Conservation (phyloP, 2,888 invertebrate genomes). For the Microctonus hyperodae region DNA sequence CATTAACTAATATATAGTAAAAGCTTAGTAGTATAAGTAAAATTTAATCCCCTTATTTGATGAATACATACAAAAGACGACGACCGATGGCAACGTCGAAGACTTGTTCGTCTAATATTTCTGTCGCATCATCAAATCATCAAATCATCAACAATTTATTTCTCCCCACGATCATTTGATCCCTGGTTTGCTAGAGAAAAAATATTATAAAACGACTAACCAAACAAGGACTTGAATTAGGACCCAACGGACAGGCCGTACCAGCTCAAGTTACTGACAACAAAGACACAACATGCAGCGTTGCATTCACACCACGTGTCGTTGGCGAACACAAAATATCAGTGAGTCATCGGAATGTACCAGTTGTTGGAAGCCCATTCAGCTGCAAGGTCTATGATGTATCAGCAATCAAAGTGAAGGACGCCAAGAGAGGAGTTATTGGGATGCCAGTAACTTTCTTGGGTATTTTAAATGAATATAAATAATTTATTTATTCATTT, state of each 20-base stretch:
- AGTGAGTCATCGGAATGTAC: slow-evolving; percentile 81
- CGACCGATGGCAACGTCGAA: slow-evolving; percentile 5
- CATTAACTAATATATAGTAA: background rate
- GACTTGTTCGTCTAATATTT: background rate
- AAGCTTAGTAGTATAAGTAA: slow-evolving; percentile 12
- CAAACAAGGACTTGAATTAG: slow-evolving; percentile 67
- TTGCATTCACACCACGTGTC: slow-evolving; percentile 89
- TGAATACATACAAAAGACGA: background rate
- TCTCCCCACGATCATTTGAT: slow-evolving; percentile 27
- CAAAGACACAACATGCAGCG: slow-evolving; percentile 82
- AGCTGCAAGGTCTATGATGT: slow-evolving; percentile 95
- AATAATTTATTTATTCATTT: slow-evolving; percentile 1
- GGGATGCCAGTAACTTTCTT: slow-evolving; percentile 92
- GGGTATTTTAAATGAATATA: slow-evolving; percentile 64
- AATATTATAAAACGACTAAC: slow-evolving; percentile 58
- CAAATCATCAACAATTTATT: slow-evolving; percentile 6
- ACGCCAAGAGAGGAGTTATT: slow-evolving; percentile 85
- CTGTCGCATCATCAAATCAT: background rate
- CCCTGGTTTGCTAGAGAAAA: slow-evolving; percentile 48
- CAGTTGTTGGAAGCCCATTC: slow-evolving; percentile 92
- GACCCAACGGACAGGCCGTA: slow-evolving; percentile 90
- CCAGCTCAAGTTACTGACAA: slow-evolving; percentile 88
- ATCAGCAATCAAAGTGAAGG: slow-evolving; percentile 91
- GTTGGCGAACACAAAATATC: slow-evolving; percentile 93
- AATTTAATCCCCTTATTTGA: background rate